A percentile compares a stretch with the other conserved stretches of the same genome.
Conservation (phyloP, 2,888 invertebrate species). For the Ditylenchus weischeri region DNA sequence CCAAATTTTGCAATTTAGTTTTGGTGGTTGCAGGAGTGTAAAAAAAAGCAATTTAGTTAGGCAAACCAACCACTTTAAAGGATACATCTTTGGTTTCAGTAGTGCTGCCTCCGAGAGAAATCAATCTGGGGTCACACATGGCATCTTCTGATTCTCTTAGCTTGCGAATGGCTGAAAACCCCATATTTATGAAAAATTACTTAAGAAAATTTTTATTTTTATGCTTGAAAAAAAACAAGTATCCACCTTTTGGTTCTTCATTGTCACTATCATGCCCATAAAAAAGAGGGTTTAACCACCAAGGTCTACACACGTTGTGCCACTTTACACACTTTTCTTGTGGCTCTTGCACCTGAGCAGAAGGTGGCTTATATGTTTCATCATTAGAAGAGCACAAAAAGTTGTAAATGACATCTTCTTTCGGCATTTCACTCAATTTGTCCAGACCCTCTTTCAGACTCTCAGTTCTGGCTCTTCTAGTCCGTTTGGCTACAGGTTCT, state of each 20-base stretch:
- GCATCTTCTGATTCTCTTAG: neutral
- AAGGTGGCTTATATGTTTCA: too few species aligned
- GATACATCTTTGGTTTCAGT: neutral
- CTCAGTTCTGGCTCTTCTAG: conserved; percentile 8
- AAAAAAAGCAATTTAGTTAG: too few species aligned
- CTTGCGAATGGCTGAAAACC: too few species aligned
- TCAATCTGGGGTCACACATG: conserved; percentile 2
- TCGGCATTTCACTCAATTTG: conserved; percentile 2
- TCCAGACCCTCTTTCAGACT: conserved; percentile 7
- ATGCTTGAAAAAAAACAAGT: too few species aligned
- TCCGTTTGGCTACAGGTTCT: conserved; percentile 20
- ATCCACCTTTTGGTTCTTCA: too few species aligned
- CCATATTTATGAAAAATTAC: too few species aligned
- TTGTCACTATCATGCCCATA: too few species aligned
- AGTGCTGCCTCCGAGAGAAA: conserved; percentile 1
- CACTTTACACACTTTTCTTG: neutral
- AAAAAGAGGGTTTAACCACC: neutral
- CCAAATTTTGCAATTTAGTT: too few species aligned
- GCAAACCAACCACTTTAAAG: neutral
- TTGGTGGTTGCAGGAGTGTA: too few species aligned
- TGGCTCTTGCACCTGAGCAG: neutral
- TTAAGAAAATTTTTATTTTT: too few species aligned
- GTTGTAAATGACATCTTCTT: conserved; percentile 3
- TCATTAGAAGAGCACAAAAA: neutral
- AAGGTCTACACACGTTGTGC: conserved; percentile 8